Percentiles rank a stretch among this genome's conserved stretches.
Conservation (phyloP, 2,888 invertebrate species). For the Temnothorax rugatulus region DNA sequence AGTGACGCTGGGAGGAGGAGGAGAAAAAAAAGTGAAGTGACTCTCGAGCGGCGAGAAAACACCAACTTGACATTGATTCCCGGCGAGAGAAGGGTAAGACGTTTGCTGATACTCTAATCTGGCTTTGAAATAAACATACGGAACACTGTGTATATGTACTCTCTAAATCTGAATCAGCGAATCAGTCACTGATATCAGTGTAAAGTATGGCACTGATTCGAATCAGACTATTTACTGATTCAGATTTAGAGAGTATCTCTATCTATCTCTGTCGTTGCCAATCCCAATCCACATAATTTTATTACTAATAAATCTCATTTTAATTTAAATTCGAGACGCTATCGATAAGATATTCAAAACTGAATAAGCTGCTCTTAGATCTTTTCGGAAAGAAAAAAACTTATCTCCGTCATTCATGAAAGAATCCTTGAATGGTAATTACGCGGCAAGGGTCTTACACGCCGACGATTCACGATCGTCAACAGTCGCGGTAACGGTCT, state of each 20-base stretch:
- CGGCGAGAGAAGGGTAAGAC: slow-evolving; percentile 1
- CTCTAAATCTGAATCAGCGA: too few species aligned
- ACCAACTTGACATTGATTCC: slow-evolving; percentile 17
- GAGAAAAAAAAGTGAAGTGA: neutral
- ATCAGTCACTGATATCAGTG: too few species aligned
- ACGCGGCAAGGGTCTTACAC: neutral
- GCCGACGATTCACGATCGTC: neutral
- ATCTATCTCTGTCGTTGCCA: neutral
- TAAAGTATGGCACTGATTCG: too few species aligned
- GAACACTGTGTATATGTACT: neutral
- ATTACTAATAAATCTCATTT: neutral
- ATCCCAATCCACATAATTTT: neutral
- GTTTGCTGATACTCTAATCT: neutral
- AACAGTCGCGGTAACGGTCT: slow-evolving; percentile 4
- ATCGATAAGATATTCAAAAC: neutral
- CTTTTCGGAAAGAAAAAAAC: neutral
- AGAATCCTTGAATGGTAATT: neutral
- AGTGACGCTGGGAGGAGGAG: slow-evolving; percentile 1
- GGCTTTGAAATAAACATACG: neutral
- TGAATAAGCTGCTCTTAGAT: neutral
- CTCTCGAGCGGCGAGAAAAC: neutral
- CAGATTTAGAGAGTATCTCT: too few species aligned
- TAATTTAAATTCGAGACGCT: neutral
- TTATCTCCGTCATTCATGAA: neutral
- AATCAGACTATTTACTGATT: too few species aligned